Evolutionary conservation across 1,140 invertebrate species (phyloP), one percentile per base, ranked within the genome.

Genomic region (Chionoecetes opilio): DNA sequence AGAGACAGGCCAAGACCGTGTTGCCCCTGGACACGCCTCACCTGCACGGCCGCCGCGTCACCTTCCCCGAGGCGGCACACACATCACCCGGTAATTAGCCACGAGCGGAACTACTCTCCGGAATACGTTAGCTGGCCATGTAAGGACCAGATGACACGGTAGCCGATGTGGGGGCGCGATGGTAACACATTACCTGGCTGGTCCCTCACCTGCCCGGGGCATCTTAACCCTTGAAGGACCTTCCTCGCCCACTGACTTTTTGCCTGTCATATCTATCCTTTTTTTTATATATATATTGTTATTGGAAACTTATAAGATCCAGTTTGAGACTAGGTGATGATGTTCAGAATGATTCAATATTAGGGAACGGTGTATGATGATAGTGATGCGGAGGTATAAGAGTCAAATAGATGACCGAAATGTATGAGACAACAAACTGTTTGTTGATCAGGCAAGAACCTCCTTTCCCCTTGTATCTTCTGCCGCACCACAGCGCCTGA

Each of bases 41-140:
- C 63, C 63, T 75, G 63, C 63, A 17, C 21, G 63, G 63, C 63
- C 63, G 63, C 63, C 63, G 26, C 63, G 63, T 75, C 63, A 75
- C 63, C 63, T 75, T 26, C n/a, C 63, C 63, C 63, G 63, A n/a
- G 63, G 63, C 63, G 26, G 63, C 63, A 75, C 63, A 75, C 63
- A 75, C n/a, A 75, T 75, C 63, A 75, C 63, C 63, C 63, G 63
- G 11, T 75, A 75, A 26, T 75, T 75, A 75, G 63, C 63, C 63
- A 75, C 63, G 63, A 75, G 63, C 63, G 63, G 63, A 75, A 17
- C 63, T 75, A 17, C n/a, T n/a, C 63, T 26, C n/a, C 63, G 63
- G 63, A 75, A 75, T 75, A 75, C 63, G n/a, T 75, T 75, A 75
- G n/a, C 6, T 14, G 8, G 63, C 63, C 63, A 21, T n/a, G 63